A percentile compares a stretch with the other conserved stretches of the same genome.
Evolutionary conservation across 2,888 invertebrate species (phyloP).

Genomic region (Tyria jacobaeae): DNA sequence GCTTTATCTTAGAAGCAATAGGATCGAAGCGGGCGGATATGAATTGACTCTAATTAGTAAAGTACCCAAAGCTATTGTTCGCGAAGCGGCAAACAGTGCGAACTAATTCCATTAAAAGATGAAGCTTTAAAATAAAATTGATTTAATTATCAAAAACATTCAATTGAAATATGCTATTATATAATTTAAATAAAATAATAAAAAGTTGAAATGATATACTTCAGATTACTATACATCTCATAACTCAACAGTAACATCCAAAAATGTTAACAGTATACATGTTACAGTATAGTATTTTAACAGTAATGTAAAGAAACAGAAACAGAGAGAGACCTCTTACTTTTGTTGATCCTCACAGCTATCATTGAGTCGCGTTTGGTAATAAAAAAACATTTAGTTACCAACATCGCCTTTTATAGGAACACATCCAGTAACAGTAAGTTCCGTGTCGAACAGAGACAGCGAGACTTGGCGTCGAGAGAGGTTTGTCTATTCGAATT

Average conservation of each 20-base stretch:
- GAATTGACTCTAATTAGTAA: constrained; percentile 72
- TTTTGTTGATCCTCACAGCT: not conserved
- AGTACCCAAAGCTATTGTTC: constrained; percentile 37
- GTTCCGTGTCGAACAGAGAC: constrained; percentile 9
- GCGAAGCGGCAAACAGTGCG: constrained; percentile 11
- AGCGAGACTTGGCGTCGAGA: constrained; percentile 37
- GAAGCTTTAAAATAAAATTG: not conserved
- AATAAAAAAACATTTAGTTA: too few species aligned
- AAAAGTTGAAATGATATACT: too few species aligned
- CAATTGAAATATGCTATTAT: not conserved
- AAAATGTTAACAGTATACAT: too few species aligned
- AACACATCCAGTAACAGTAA: not conserved
- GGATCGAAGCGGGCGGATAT: constrained; percentile 67
- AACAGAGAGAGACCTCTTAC: not conserved
- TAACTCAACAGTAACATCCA: too few species aligned
- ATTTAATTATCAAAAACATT: not conserved
- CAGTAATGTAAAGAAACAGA: too few species aligned
- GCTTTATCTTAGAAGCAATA: constrained; percentile 81
- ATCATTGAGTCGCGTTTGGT: not conserved
- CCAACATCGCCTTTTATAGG: not conserved
- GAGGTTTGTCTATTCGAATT: constrained; percentile 76
- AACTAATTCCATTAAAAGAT: not conserved
- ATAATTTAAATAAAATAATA: too few species aligned
- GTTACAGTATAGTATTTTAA: too few species aligned
- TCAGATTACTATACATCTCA: too few species aligned